A percentile compares a stretch with the other conserved stretches of the same genome.
These are phyloP conservation scores for Anas bernieri DNA, from an alignment of 2,797 vertebrate species.

Conservation along the genomic window DNA sequence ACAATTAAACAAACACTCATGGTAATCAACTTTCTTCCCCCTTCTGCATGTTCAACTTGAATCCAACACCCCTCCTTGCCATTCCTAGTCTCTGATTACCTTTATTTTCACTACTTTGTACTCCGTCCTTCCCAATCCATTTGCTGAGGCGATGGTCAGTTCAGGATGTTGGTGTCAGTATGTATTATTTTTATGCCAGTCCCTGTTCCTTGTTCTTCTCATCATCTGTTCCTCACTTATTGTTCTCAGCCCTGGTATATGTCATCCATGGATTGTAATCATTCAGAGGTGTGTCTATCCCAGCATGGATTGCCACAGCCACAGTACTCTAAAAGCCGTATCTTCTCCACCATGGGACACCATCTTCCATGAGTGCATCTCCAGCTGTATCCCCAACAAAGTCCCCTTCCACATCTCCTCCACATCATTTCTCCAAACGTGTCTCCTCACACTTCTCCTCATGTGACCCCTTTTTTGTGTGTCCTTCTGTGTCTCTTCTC, in stretches of 20 bases:
- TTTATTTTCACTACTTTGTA: neutral
- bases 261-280: neutral
- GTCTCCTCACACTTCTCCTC: neutral
- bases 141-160: rapidly evolving
- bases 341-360: neutral
- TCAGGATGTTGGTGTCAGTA: rapidly evolving
- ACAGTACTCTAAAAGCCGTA: neutral
- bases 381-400: neutral
- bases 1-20: neutral
- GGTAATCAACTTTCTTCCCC: neutral
- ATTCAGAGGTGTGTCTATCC: neutral
- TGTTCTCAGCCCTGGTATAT: neutral
- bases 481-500: neutral
- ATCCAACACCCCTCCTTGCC: neutral
- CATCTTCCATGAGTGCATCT: neutral
- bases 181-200: neutral
- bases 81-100: neutral
- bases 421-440: neutral
- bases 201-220: neutral
- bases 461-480: neutral
- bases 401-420: neutral
- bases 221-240: neutral
- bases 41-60: neutral
- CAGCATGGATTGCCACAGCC: neutral
- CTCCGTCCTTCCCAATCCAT: neutral